phyloP scores from a whole-genome alignment of 2,797 vertebrate species.

The Sebastes goodei region DNA sequence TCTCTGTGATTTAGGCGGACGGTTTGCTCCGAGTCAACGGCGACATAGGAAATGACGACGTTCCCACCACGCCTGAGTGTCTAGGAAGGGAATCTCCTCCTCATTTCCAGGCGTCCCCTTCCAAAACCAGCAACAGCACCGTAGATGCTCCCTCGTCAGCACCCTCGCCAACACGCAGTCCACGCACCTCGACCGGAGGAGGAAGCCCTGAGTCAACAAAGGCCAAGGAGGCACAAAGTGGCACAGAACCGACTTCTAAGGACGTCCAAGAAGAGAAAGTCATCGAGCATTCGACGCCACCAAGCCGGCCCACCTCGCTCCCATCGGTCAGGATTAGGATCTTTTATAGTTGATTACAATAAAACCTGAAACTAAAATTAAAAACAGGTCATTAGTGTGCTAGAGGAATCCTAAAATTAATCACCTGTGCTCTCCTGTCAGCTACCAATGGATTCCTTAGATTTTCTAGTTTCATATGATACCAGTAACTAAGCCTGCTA shows the following conservation, averaged over 20 bases:
- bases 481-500: too few relatives aligned
- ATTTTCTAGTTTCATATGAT: too few relatives aligned
- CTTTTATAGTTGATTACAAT: not conserved
- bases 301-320: constrained; percentile 70
- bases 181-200: not conserved
- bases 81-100: constrained; percentile 59
- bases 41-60: constrained; percentile 56
- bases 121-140: not conserved
- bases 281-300: constrained; percentile 23
- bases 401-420: not conserved
- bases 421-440: not conserved
- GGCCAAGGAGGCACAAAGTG: not conserved
- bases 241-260: not conserved
- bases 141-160: constrained; percentile 17
- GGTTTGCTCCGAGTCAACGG: constrained; percentile 88
- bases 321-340: constrained; percentile 59
- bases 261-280: constrained; percentile 16
- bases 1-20: constrained; percentile 77
- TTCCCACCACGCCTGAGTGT: constrained; percentile 58
- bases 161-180: constrained; percentile 9
- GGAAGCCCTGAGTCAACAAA: constrained; percentile 1
- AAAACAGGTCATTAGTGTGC: not conserved
- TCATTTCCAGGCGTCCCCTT: constrained; percentile 68
- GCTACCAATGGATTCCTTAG: not conserved
- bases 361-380: not conserved